phyloP scores from a whole-genome alignment of 2,888 invertebrate species.

The Lithosia quadra region DNA sequence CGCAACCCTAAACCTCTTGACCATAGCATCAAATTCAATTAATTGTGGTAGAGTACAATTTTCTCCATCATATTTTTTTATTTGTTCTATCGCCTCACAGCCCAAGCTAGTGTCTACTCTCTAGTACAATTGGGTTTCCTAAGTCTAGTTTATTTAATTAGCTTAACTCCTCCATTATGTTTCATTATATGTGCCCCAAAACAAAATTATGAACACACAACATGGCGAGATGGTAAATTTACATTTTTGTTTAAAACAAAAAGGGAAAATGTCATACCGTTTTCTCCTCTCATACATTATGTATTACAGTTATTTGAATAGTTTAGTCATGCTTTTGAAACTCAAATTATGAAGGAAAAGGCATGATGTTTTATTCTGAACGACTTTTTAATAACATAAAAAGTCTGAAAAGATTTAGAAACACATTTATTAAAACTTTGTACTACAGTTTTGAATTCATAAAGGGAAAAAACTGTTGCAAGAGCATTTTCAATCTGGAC shows the following conservation, averaged over 20 bases:
- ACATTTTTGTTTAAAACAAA: conserved; percentile 5
- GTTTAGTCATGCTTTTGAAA: conserved; percentile 21
- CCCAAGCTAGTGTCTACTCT: no score
- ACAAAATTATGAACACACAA: background rate
- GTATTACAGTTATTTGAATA: conserved; percentile 30
- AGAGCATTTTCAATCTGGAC: background rate
- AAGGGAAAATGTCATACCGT: background rate
- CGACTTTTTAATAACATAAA: background rate
- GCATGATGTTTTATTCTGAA: conserved; percentile 5
- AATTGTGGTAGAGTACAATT: no score
- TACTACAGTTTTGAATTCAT: background rate
- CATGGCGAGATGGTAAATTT: background rate
- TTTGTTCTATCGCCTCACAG: no score
- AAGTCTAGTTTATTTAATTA: no score
- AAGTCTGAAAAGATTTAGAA: background rate
- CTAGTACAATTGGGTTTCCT: no score
- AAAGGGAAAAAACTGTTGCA: background rate
- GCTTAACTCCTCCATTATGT: no score
- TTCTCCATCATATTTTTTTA: no score
- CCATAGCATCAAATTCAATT: no score
- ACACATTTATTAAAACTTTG: background rate
- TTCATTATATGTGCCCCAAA: background rate
- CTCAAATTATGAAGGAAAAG: background rate
- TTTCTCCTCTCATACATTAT: conserved; percentile 40
- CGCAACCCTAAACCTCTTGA: no score